phyloP scores from a whole-genome alignment of 2,113 vertebrate genomes.

The Leucopsar rothschildi region DNA sequence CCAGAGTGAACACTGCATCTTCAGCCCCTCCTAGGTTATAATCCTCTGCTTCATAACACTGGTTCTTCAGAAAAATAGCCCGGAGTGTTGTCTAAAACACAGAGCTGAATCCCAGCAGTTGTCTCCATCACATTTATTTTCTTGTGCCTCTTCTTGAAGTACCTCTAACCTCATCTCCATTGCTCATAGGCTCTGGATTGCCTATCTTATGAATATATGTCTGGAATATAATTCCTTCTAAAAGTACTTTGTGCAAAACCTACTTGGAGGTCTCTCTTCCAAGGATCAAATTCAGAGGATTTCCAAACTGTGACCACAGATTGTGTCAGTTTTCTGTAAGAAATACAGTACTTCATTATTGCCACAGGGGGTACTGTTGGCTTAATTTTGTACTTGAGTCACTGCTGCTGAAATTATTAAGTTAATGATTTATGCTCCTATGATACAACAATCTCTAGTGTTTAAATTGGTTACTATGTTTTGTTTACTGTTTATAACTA shows the following conservation, averaged over 20 bases:
- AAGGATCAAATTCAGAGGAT: background rate
- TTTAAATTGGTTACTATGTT: constrained; percentile 76
- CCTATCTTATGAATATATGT: background rate
- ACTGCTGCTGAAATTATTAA: constrained; percentile 75
- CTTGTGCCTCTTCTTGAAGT: background rate
- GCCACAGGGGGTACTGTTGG: constrained; percentile 82
- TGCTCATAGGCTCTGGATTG: background rate
- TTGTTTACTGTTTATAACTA: constrained; percentile 82
- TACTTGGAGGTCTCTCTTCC: background rate
- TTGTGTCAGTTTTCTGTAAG: constrained; percentile 12
- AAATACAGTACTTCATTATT: constrained; percentile 73
- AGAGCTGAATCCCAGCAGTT: background rate
- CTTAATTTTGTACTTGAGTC: constrained; percentile 73
- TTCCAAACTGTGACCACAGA: constrained; percentile 11
- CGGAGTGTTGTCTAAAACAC: background rate
- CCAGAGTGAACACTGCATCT: background rate
- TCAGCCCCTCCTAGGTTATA: background rate
- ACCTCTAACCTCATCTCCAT: background rate
- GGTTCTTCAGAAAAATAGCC: background rate
- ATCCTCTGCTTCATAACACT: background rate
- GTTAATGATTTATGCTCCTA: constrained; percentile 74
- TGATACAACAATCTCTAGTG: constrained; percentile 71
- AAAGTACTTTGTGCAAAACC: background rate
- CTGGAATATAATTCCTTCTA: background rate
- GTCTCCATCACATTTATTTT: background rate